phyloP scores from a whole-genome alignment of 2,888 invertebrate genomes.

The Melanostoma scalare region DNA sequence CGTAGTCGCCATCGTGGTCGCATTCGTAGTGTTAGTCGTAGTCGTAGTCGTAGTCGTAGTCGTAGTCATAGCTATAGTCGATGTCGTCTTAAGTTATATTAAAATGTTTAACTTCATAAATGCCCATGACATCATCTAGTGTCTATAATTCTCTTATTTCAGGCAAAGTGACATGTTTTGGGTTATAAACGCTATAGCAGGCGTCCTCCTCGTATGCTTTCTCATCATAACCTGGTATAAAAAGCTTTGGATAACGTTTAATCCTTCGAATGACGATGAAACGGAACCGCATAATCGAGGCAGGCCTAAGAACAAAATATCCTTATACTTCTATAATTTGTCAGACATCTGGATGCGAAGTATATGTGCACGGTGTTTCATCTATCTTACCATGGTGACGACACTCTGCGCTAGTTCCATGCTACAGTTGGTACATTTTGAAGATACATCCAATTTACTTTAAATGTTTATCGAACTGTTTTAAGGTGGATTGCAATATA shows the following conservation, averaged over 20 bases:
- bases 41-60: too few relatives aligned
- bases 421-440: constrained; percentile 83
- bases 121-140: too few relatives aligned
- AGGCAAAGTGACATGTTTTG: constrained; percentile 81
- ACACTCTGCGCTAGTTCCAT: constrained; percentile 86
- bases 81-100: too few relatives aligned
- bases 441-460: not conserved
- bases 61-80: too few relatives aligned
- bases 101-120: too few relatives aligned
- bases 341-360: constrained; percentile 86
- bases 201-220: constrained; percentile 84
- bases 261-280: constrained; percentile 71
- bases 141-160: constrained; percentile 5
- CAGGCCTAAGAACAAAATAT: constrained; percentile 83
- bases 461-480: not conserved
- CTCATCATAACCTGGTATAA: constrained; percentile 90
- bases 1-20: too few relatives aligned
- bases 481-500: constrained; percentile 75
- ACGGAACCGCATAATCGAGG: constrained; percentile 44
- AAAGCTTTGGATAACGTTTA: constrained; percentile 85
- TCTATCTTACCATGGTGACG: constrained; percentile 87
- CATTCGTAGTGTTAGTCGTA: too few relatives aligned
- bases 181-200: constrained; percentile 82
- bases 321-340: constrained; percentile 85
- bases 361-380: constrained; percentile 84